Evolutionary conservation across 2,888 invertebrate species (phyloP).

Genomic region (Odontocerum albicorne): DNA sequence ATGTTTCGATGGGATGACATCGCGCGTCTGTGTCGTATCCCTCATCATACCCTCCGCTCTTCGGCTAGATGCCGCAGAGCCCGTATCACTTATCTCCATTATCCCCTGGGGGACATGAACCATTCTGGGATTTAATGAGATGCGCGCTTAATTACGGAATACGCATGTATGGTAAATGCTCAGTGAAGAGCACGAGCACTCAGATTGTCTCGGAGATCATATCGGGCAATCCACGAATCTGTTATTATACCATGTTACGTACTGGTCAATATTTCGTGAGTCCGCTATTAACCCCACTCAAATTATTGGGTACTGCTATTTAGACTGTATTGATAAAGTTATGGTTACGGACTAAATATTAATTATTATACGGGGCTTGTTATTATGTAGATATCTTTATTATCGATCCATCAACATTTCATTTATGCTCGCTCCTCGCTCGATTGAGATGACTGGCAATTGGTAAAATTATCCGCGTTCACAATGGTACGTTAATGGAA

Average conservation of each 20-base stretch:
- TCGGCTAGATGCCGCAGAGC: neutral
- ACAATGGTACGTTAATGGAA: neutral
- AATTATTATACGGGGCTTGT: conserved; percentile 16
- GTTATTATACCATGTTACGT: conserved; percentile 10
- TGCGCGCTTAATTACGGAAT: conserved; percentile 21
- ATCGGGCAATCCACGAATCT: neutral
- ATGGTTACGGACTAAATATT: conserved; percentile 15
- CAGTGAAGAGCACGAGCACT: conserved; percentile 1
- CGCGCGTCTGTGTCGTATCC: no score
- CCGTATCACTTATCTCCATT: neutral
- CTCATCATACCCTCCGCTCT: no score
- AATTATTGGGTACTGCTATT: conserved; percentile 16
- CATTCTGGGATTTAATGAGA: conserved; percentile 24
- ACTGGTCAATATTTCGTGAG: conserved; percentile 17
- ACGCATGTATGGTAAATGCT: conserved; percentile 21
- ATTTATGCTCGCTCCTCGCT: neutral
- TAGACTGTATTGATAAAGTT: conserved; percentile 9
- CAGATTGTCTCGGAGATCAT: conserved; percentile 3
- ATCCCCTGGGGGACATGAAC: conserved; percentile 11
- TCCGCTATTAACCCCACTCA: conserved; percentile 11
- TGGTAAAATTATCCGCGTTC: neutral
- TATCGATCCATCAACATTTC: neutral
- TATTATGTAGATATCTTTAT: conserved; percentile 10
- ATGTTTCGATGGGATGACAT: no score
- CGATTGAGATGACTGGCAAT: neutral